Evolutionary conservation across 2,113 vertebrate genomes (phyloP).

Genomic region (Rhynchopsitta pachyrhyncha): DNA sequence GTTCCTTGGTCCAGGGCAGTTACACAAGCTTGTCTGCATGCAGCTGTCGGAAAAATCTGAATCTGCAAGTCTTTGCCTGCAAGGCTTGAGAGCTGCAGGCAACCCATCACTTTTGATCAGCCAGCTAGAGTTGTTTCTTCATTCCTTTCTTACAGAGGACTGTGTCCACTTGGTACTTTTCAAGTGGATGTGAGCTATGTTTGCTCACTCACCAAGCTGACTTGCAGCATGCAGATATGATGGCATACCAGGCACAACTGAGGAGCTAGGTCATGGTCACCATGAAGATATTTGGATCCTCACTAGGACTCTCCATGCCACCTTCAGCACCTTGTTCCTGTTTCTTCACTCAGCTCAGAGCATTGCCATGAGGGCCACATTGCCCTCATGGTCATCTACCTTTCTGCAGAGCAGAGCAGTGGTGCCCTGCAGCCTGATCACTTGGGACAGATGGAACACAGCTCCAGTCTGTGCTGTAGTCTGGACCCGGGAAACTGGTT

Average conservation of each 20-base stretch:
- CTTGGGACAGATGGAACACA: background rate
- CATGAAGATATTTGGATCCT: background rate
- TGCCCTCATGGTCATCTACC: rapidly evolving
- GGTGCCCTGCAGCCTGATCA: background rate
- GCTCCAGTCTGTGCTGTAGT: rapidly evolving
- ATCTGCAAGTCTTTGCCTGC: background rate
- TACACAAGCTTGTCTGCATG: background rate
- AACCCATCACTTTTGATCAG: background rate
- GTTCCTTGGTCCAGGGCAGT: background rate
- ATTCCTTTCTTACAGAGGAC: background rate
- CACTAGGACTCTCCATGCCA: background rate
- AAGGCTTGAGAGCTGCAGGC: background rate
- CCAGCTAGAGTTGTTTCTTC: background rate
- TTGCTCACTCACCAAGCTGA: background rate
- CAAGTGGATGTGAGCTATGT: background rate
- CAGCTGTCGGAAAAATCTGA: background rate
- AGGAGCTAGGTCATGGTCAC: background rate
- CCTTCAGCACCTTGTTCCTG: background rate
- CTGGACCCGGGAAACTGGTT: background rate
- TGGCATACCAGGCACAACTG: background rate
- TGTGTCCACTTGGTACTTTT: background rate
- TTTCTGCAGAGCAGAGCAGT: background rate
- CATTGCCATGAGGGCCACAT: rapidly evolving
- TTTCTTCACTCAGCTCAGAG: rapidly evolving
- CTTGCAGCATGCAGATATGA: background rate